Conservation (phyloP, 2,797 vertebrate species). For the Cyprinodon diabolis region DNA sequence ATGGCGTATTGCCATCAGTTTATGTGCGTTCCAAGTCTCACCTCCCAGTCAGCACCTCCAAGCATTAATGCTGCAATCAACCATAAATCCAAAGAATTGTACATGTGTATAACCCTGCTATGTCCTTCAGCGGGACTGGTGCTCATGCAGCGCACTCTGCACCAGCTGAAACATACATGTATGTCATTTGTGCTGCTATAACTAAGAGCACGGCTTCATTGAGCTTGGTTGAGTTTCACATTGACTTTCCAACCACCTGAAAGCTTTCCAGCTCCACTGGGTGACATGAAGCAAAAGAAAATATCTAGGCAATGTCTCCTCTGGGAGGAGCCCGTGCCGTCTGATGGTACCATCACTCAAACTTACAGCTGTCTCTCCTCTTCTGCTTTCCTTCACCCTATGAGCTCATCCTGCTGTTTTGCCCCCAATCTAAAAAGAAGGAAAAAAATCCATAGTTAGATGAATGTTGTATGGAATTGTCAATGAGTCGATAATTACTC, state of each 20-base stretch:
- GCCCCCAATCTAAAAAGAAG: slow-evolving; percentile 59
- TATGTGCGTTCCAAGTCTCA: slow-evolving; percentile 32
- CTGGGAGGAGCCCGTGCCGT: slow-evolving; percentile 50
- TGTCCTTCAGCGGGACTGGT: slow-evolving; percentile 56
- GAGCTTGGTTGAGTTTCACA: slow-evolving; percentile 12
- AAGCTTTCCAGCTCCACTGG: slow-evolving; percentile 55
- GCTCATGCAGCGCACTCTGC: slow-evolving; percentile 35
- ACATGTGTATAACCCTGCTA: slow-evolving; percentile 51
- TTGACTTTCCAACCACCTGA: slow-evolving; percentile 38
- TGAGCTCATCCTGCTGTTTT: slow-evolving; percentile 51
- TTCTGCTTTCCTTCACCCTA: slow-evolving; percentile 40
- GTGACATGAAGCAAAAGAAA: slow-evolving; percentile 56
- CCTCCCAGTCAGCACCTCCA: slow-evolving; percentile 39
- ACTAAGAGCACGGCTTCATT: background rate
- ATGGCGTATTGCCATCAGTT: slow-evolving; percentile 51
- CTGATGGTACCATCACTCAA: slow-evolving; percentile 63
- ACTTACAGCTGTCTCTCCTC: slow-evolving; percentile 63
- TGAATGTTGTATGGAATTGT: slow-evolving; percentile 68
- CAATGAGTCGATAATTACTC: slow-evolving; percentile 63
- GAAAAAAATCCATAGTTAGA: slow-evolving; percentile 65
- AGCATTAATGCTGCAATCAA: slow-evolving; percentile 57
- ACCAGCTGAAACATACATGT: background rate
- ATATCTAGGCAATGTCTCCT: slow-evolving; percentile 58
- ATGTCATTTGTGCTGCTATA: slow-evolving; percentile 10
- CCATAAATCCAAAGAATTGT: slow-evolving; percentile 45